Evolutionary conservation across 1,140 invertebrate species (phyloP).

Genomic region (Sminthurides bifidus): DNA sequence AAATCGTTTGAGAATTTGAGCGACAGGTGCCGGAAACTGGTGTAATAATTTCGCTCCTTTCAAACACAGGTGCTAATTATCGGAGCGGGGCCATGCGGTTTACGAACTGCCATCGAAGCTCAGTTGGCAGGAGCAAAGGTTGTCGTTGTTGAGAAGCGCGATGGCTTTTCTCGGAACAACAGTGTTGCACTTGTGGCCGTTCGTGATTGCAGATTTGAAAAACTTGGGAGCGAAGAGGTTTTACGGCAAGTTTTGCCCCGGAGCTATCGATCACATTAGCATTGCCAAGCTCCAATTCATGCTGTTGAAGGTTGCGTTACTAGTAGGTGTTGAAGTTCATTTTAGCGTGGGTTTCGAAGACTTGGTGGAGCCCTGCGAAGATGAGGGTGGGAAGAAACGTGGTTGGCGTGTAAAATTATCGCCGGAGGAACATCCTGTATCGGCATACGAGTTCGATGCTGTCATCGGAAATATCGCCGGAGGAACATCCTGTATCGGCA

Average conservation of each 20-base stretch:
- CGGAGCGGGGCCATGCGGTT: conserved; percentile 86
- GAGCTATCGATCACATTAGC: conserved; percentile 48
- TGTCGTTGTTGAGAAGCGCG: conserved; percentile 39
- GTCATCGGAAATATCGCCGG: conserved; percentile 38
- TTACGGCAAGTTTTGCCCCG: conserved; percentile 51
- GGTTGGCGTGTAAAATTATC: conserved; percentile 41
- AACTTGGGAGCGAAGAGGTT: conserved; percentile 49
- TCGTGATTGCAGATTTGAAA: conserved; percentile 48
- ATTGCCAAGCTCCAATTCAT: conserved; percentile 45
- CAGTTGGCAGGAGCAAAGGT: conserved; percentile 45
- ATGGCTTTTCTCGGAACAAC: conserved; percentile 45
- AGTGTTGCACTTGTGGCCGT: conserved; percentile 53
- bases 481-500: conserved; percentile 40
- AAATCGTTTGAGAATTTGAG: too few species aligned
- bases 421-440: conserved; percentile 40
- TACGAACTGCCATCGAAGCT: conserved; percentile 89
- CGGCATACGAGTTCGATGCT: conserved; percentile 45
- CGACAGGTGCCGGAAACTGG: too few species aligned
- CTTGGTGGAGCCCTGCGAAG: conserved; percentile 36
- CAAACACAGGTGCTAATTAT: conserved; percentile 64
- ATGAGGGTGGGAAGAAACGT: conserved; percentile 21
- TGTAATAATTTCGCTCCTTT: neutral
- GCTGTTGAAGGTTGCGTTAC: conserved; percentile 44
- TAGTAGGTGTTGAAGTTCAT: conserved; percentile 48
- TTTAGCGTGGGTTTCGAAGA: conserved; percentile 41